A percentile compares a stretch with the other conserved stretches of the same genome.
Conservation (phyloP, 92 coral and sea anemone species). For the Zoanthus sansibaricus region DNA sequence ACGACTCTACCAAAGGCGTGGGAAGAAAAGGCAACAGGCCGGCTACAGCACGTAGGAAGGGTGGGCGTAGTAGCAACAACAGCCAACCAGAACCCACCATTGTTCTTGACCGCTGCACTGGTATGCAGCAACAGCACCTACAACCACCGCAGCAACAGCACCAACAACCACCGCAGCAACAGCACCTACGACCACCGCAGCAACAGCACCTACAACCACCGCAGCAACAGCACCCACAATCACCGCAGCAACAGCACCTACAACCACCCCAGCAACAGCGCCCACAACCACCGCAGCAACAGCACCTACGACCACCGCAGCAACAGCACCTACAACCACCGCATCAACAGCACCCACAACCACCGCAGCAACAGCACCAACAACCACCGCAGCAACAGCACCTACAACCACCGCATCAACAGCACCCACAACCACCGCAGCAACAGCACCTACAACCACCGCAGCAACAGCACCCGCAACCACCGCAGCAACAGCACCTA, state of each 20-base stretch:
- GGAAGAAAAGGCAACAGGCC: constrained; percentile 54
- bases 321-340: background rate
- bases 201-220: background rate
- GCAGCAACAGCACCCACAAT: background rate
- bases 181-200: background rate
- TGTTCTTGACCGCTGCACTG: constrained; percentile 30
- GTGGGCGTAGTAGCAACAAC: constrained; percentile 7
- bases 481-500: too few species aligned
- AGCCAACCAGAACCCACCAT: constrained; percentile 5
- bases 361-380: too few species aligned
- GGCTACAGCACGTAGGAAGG: constrained; percentile 28
- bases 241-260: background rate
- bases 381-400: background rate
- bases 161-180: background rate
- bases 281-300: too few species aligned
- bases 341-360: background rate
- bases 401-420: background rate
- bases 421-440: background rate
- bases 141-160: constrained; percentile 1
- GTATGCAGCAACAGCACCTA: background rate
- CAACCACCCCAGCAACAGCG: background rate
- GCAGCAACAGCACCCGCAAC: background rate
- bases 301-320: too few species aligned
- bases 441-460: constrained; percentile 1
- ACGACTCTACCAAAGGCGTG: constrained; percentile 35